phyloP scores from a whole-genome alignment of 2,113 vertebrate species.

The Oncorhynchus masou region DNA sequence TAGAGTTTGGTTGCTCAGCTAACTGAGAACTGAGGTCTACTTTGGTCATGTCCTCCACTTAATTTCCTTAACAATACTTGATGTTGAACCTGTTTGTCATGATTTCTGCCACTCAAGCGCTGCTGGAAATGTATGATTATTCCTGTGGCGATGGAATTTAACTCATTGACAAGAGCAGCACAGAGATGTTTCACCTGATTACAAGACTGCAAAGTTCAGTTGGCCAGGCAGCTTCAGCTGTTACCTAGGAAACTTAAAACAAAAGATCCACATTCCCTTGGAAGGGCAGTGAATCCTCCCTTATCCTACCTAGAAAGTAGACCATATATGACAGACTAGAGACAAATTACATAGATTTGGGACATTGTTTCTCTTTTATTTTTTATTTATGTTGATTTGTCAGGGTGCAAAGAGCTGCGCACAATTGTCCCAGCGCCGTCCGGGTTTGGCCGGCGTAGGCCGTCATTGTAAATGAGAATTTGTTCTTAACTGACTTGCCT shows the following conservation, averaged over 20 bases:
- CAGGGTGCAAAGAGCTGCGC: not conserved
- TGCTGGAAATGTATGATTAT: not conserved
- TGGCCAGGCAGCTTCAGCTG: slow-evolving; percentile 41
- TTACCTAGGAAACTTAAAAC: slow-evolving; percentile 66
- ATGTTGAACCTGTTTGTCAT: not conserved
- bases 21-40: not conserved
- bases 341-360: too few species aligned
- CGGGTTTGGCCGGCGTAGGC: too few species aligned
- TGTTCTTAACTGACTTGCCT: too few species aligned
- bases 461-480: too few species aligned
- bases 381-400: not conserved
- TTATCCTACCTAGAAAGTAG: not conserved
- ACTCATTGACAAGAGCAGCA: slow-evolving; percentile 59
- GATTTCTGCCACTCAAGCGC: not conserved
- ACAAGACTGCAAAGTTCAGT: slow-evolving; percentile 59
- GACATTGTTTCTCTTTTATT: too few species aligned
- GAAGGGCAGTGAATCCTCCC: slow-evolving; percentile 22
- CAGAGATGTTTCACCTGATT: slow-evolving; percentile 60
- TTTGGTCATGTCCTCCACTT: not conserved
- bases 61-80: not conserved
- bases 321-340: not conserved
- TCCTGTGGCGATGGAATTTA: slow-evolving; percentile 44
- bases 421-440: too few species aligned
- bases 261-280: slow-evolving; percentile 15
- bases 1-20: not conserved